Conservation (phyloP, 2,113 vertebrate genomes). For the Hyperoodon ampullatus region DNA sequence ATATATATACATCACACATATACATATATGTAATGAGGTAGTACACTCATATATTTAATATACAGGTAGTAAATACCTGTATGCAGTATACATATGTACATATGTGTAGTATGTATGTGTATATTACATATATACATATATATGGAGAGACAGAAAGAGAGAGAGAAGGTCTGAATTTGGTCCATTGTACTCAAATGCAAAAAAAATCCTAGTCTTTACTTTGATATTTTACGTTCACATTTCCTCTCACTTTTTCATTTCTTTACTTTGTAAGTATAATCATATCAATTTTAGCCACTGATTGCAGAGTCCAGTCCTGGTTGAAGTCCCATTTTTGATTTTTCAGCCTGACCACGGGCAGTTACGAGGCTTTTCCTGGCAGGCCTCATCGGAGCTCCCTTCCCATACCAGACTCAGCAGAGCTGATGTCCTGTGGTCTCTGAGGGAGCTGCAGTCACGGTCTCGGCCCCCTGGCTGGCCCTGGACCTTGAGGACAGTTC, state of each 20-base stretch:
- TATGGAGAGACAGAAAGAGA: neutral
- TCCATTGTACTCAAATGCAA: too few species aligned
- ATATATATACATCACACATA: neutral
- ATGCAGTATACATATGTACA: neutral
- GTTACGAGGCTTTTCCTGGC: too few species aligned
- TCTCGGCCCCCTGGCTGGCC: too few species aligned
- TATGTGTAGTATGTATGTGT: too few species aligned
- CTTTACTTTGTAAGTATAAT: too few species aligned
- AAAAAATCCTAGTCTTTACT: neutral
- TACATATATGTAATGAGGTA: neutral
- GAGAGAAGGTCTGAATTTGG: neutral
- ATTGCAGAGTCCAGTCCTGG: too few species aligned
- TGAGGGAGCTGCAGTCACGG: neutral
- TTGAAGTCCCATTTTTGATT: too few species aligned
- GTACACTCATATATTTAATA: neutral
- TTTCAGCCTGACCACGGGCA: too few species aligned
- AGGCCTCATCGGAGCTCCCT: too few species aligned
- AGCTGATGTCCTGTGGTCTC: neutral
- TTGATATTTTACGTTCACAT: neutral
- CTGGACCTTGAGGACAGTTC: neutral
- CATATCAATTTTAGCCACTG: too few species aligned
- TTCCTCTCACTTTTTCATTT: neutral
- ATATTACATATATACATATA: too few species aligned
- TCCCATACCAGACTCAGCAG: too few species aligned
- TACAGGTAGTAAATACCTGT: neutral